phyloP scores from a whole-genome alignment of 2,113 vertebrate species.

The Oxyruncus cristatus region DNA sequence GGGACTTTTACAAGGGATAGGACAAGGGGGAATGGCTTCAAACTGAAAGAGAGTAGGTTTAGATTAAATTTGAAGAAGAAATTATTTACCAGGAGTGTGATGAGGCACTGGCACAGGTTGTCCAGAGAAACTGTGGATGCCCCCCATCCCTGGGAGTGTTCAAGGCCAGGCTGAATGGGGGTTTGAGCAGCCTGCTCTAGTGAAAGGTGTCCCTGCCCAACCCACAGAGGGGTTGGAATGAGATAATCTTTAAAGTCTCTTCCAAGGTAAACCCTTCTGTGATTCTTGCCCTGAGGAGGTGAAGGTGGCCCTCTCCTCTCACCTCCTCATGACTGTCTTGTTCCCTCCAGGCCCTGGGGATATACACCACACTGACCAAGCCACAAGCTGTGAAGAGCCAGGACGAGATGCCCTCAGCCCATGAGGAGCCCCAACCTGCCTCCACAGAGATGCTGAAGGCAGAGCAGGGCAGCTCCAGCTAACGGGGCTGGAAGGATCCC shows the following conservation, averaged over 20 bases:
- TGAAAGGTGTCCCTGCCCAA: rapidly evolving
- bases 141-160: background rate
- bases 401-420: background rate
- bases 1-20: background rate
- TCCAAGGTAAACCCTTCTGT: background rate
- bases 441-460: background rate
- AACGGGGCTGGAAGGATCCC: background rate
- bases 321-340: background rate
- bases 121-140: background rate
- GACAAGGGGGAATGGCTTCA: background rate
- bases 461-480: conserved; percentile 39
- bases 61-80: background rate
- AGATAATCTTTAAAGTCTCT: background rate
- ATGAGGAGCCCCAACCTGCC: background rate
- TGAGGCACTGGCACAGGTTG: background rate
- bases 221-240: background rate
- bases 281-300: rapidly evolving
- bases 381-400: background rate
- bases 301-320: background rate
- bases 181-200: background rate
- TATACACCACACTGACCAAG: conserved; percentile 75
- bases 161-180: no score
- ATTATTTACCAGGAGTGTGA: background rate
- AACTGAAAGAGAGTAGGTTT: background rate
- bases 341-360: conserved; percentile 73